These are phyloP conservation scores for Cirrhinus mrigala DNA, from an alignment of 2,797 vertebrate genomes.

Conservation along the genomic window DNA sequence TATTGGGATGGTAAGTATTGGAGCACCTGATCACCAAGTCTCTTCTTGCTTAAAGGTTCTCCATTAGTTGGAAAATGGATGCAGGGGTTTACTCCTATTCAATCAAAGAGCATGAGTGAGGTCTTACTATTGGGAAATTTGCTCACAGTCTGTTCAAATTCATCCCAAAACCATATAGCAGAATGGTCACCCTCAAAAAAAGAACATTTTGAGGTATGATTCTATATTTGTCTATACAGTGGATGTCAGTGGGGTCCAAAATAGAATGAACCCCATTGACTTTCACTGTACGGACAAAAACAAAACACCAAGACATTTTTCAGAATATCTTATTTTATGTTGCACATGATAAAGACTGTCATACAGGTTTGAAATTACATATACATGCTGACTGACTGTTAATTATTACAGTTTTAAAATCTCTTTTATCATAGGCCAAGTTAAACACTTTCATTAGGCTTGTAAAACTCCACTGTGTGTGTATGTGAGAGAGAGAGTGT, in stretches of 20 bases:
- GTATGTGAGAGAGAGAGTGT: neutral
- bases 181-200: neutral
- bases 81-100: neutral
- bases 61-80: neutral
- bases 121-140: neutral
- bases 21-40: neutral
- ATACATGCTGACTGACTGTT: neutral
- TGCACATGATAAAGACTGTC: neutral
- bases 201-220: neutral
- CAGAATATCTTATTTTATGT: neutral
- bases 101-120: neutral
- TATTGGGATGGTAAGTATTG: too few species aligned
- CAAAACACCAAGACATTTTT: neutral
- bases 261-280: neutral
- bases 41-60: neutral
- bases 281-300: neutral
- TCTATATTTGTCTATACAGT: neutral
- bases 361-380: neutral
- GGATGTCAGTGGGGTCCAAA: neutral
- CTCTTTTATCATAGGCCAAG: neutral
- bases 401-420: neutral
- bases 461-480: neutral
- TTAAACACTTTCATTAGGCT: neutral
- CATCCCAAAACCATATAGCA: neutral
- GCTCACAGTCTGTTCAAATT: neutral